phyloP scores from a whole-genome alignment of 2,113 vertebrate genomes.

The Gobiocypris rarus region DNA sequence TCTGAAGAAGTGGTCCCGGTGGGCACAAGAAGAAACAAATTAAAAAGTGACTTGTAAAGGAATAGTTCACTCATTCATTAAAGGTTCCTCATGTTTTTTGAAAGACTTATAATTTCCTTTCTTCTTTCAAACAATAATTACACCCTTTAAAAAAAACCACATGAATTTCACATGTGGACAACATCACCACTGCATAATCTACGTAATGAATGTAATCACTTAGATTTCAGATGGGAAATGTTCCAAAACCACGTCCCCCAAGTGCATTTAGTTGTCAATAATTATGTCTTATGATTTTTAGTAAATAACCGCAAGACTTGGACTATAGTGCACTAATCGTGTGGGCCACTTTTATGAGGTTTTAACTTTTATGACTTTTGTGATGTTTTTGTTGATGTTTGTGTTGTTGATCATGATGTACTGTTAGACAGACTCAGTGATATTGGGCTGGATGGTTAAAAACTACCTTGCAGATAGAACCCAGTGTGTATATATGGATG shows the following conservation, averaged over 20 bases:
- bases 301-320: neutral
- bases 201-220: too few species aligned
- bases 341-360: neutral
- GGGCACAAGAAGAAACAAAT: slow-evolving; percentile 1
- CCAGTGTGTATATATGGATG: too few species aligned
- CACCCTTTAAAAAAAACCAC: too few species aligned
- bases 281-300: neutral
- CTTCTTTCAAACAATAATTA: neutral
- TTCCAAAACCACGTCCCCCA: too few species aligned
- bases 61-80: neutral
- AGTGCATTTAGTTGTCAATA: neutral
- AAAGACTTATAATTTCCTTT: neutral
- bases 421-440: too few species aligned
- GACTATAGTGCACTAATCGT: neutral
- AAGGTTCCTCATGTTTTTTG: neutral
- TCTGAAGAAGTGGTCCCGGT: neutral
- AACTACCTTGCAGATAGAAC: too few species aligned
- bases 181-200: too few species aligned
- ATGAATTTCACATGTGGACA: too few species aligned
- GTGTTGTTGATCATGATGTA: too few species aligned
- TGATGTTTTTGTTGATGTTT: too few species aligned
- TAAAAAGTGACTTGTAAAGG: slow-evolving; percentile 15
- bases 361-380: neutral
- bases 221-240: too few species aligned
- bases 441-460: too few species aligned